Conservation (phyloP, 2,797 vertebrate genomes). For the Fringilla coelebs region DNA sequence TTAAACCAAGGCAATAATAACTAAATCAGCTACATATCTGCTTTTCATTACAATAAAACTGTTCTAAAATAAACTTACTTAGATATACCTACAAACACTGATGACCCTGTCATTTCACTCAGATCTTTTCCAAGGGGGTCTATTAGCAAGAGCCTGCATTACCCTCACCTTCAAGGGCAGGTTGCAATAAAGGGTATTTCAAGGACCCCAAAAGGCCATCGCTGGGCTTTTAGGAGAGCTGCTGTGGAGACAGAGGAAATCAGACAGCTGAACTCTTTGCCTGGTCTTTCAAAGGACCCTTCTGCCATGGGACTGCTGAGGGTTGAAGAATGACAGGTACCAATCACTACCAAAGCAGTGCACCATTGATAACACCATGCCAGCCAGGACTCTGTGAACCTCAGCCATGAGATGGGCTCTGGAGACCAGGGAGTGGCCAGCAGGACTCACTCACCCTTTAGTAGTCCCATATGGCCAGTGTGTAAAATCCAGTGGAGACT, state of each 20-base stretch:
- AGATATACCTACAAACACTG: neutral
- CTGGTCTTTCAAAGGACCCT: neutral
- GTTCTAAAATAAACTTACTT: neutral
- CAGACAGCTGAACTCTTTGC: neutral
- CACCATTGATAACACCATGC: fast-evolving
- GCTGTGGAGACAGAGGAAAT: neutral
- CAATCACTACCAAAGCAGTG: too few species aligned
- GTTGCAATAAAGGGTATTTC: neutral
- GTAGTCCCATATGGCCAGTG: fast-evolving
- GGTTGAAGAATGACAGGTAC: neutral
- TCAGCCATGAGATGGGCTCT: fast-evolving
- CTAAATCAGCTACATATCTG: neutral
- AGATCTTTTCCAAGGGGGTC: neutral
- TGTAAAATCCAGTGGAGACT: neutral
- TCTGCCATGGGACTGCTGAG: neutral
- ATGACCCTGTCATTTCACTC: neutral
- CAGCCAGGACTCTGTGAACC: neutral
- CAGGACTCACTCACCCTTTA: neutral
- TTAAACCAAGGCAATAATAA: neutral
- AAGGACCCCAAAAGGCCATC: neutral
- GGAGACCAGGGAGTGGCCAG: neutral
- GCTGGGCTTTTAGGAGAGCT: neutral
- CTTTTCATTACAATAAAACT: neutral
- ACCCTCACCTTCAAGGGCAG: neutral
- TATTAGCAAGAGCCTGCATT: neutral